Evolutionary conservation across 2,797 vertebrate species (phyloP).

Genomic region (Gadopsis bispinosus): DNA sequence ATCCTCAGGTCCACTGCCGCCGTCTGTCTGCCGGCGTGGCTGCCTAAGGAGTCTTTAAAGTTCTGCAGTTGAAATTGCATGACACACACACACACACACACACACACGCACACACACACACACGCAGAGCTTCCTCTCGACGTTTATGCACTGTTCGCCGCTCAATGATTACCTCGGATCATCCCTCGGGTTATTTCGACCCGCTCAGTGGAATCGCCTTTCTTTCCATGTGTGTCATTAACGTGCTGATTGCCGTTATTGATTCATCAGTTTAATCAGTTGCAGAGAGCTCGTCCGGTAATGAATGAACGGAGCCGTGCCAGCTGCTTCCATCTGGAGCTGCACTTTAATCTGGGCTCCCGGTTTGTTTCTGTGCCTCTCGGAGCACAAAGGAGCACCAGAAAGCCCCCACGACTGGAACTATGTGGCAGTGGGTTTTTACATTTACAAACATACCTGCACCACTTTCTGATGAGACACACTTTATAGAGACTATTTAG

Average conservation of each 20-base stretch:
- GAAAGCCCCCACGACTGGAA: neutral
- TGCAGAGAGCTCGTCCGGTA: slow-evolving; percentile 46
- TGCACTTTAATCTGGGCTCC: slow-evolving; percentile 9
- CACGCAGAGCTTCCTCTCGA: neutral
- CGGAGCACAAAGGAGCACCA: neutral
- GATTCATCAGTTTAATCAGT: slow-evolving; percentile 76
- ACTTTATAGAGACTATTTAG: neutral
- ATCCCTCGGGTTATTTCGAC: slow-evolving; percentile 60
- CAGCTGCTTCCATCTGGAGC: slow-evolving; percentile 36
- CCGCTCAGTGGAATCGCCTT: slow-evolving; percentile 55
- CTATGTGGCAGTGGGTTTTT: neutral
- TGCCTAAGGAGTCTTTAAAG: slow-evolving; percentile 23
- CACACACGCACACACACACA: neutral
- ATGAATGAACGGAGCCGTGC: slow-evolving; percentile 52
- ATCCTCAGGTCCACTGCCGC: slow-evolving; percentile 56
- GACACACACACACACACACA: neutral
- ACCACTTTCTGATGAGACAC: too few relatives aligned
- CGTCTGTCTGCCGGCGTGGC: neutral
- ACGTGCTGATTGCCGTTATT: slow-evolving; percentile 76
- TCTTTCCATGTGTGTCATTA: slow-evolving; percentile 76
- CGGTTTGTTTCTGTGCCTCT: neutral
- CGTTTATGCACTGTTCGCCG: slow-evolving; percentile 27
- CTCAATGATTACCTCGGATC: slow-evolving; percentile 49
- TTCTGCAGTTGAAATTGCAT: slow-evolving; percentile 15
- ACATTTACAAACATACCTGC: neutral